Base-by-base conservation (phyloP, 2,797 vertebrate species). In the Rhabdomys pumilio region DNA sequence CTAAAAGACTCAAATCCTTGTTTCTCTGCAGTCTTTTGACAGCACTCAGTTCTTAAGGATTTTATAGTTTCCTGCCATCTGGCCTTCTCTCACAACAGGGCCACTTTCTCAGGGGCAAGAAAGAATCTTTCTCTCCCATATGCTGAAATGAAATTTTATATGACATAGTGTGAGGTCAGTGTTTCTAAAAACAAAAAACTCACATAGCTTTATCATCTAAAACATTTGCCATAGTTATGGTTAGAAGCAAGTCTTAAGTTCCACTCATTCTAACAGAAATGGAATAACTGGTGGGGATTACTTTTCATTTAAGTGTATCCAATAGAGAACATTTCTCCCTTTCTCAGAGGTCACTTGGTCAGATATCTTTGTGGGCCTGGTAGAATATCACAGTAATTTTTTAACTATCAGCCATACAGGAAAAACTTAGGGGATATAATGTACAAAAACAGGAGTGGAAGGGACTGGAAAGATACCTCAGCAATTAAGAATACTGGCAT, bases 171-270 rank as follows among this genome's bases (percentile, higher is more conserved):
- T 93, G 47, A 80, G 20, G 81, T 95, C 31, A 85, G 34, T 50
- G 29, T 41, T 26, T 85, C 63, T 67, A 84, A 85, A 85, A 50
- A 47, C 38, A 72, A n/a, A 38, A 20, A 76, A 15, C 44, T 13
- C 24, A n/a, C 50, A 55, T 47, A 53, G 77, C 50, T 80, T 80
- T 80, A 80, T n/a, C 31, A 80, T 85, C 83, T 85, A 84, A 50
- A 85, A 69, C 31, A 67, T 50, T n/a, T 87, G 34, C 65, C 80
- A 50, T 44, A 63, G 85, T 94, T 0, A 83, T 96, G 55, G 29
- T 89, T 89, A 94, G 80, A 97, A 91, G 53, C 24, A 97, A 96
- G 76, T 83, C 44, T 85, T 26, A 69, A 80, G 75, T 95, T 92
- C 83, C 20, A 41, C 47, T 55, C 87, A 31, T 76, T 76, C 53